These are phyloP conservation scores for Drosophila meridiana DNA, from an alignment of 2,888 invertebrate genomes.

Conservation along the genomic window DNA sequence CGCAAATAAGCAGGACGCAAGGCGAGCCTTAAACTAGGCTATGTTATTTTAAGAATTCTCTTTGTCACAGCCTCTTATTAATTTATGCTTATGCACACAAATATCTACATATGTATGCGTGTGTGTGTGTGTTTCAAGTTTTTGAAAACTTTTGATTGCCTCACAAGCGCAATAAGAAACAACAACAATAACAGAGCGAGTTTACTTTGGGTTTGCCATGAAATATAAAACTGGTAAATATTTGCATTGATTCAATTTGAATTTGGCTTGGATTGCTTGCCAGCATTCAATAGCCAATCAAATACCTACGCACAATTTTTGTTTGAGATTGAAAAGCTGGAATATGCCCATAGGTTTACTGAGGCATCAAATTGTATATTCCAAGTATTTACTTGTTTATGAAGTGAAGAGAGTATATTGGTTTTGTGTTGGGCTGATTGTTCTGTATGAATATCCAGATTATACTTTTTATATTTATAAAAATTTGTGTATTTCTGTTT, in stretches of 20 bases:
- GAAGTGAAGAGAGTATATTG: not conserved
- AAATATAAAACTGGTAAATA: constrained; percentile 43
- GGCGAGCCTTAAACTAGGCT: constrained; percentile 32
- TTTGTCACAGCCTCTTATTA: constrained; percentile 35
- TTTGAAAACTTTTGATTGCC: constrained; percentile 56
- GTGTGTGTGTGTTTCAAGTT: constrained; percentile 3
- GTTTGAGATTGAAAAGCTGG: not conserved
- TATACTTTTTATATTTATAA: no score
- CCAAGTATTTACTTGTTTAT: not conserved
- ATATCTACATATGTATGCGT: not conserved
- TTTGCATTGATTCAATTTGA: constrained; percentile 43
- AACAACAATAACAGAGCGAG: not conserved
- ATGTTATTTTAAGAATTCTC: constrained; percentile 47
- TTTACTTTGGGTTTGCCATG: constrained; percentile 27
- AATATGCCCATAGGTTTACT: not conserved
- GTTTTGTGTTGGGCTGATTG: not conserved
- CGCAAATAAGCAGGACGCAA: constrained; percentile 60
- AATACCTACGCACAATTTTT: constrained; percentile 5
- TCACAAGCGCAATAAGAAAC: constrained; percentile 2
- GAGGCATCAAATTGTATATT: not conserved
- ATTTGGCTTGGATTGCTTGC: constrained; percentile 31
- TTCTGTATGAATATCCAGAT: not conserved
- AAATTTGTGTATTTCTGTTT: no score
- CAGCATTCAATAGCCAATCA: constrained; percentile 26
- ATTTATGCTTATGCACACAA: constrained; percentile 18